Conservation (phyloP, 2,888 invertebrate species). For the Plutella xylostella region DNA sequence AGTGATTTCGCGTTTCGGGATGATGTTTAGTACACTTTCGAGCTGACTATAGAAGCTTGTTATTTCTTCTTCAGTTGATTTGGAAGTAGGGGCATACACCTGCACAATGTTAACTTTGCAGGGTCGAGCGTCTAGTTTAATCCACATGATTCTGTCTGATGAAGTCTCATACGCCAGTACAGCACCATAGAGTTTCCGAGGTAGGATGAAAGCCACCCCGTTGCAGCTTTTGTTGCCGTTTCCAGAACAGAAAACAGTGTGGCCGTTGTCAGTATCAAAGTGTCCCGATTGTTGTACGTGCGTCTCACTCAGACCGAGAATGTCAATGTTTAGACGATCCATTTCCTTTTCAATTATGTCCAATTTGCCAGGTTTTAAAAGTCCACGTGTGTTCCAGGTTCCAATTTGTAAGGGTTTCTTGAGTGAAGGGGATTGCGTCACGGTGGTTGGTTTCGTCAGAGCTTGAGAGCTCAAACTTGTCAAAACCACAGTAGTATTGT, state of each 20-base stretch:
- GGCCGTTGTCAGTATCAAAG: neutral
- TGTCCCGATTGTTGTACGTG: neutral
- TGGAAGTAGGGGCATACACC: neutral
- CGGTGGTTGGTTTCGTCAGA: no score
- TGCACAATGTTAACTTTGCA: neutral
- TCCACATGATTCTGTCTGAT: neutral
- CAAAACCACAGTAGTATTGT: neutral
- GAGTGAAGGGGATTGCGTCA: neutral
- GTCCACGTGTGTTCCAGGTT: neutral
- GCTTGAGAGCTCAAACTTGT: no score
- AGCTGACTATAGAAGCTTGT: neutral
- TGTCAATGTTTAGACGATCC: neutral
- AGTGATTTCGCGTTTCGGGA: neutral
- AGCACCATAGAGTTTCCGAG: neutral
- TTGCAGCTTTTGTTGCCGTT: neutral
- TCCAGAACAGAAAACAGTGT: neutral
- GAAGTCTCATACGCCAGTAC: neutral
- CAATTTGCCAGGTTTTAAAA: neutral
- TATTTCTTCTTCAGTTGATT: neutral
- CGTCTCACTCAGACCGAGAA: neutral
- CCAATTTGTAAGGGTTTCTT: neutral
- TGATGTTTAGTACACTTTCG: neutral
- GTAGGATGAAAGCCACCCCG: neutral
- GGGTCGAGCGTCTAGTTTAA: neutral
- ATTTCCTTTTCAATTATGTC: neutral